A percentile compares a stretch with the other conserved stretches of the same genome.
Evolutionary conservation across 2,797 vertebrate genomes (phyloP).

Genomic region (Anas acuta): DNA sequence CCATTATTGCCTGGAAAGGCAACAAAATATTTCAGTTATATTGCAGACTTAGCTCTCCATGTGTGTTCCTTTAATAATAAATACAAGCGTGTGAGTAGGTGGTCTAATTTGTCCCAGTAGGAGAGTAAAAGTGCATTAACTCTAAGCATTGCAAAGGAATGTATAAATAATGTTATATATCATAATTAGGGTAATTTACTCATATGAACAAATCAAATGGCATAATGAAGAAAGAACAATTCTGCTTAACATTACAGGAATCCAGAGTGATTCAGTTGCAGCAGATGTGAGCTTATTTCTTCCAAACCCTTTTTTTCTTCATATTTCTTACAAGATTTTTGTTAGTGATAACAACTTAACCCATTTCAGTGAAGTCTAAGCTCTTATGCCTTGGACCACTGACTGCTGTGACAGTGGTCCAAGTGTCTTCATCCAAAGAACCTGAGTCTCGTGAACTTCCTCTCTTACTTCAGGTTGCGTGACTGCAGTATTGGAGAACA

Average conservation of each 20-base stretch:
- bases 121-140: constrained; percentile 42
- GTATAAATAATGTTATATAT: constrained; percentile 21
- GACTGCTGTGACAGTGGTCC: neutral
- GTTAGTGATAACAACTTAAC: neutral
- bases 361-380: neutral
- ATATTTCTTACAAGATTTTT: neutral
- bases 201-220: neutral
- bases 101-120: constrained; percentile 53
- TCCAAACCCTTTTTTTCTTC: neutral
- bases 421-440: neutral
- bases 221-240: neutral
- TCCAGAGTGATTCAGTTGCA: neutral
- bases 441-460: neutral
- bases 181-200: constrained; percentile 44
- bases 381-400: neutral
- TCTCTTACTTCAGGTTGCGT: neutral
- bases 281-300: neutral
- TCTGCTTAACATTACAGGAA: neutral
- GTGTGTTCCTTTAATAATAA: constrained; percentile 39
- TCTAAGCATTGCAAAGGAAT: constrained; percentile 5
- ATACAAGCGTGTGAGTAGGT: constrained; percentile 37
- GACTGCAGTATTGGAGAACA: neutral
- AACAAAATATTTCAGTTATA: neutral
- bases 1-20: constrained; percentile 23
- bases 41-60: neutral